Base-by-base conservation (phyloP, 2,797 vertebrate species). In the Onychomys arenicola region DNA sequence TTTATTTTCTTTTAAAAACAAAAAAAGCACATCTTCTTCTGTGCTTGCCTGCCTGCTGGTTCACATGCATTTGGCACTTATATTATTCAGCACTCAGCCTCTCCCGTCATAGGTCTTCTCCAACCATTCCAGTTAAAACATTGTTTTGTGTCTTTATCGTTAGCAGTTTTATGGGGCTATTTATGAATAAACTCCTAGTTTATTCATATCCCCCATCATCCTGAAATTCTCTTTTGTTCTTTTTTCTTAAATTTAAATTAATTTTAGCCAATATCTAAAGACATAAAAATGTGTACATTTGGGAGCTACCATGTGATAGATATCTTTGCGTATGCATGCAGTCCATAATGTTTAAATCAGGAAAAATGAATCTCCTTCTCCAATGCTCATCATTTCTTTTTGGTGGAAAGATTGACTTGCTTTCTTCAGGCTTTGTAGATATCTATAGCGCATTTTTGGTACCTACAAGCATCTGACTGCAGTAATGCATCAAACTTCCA, bases 1-100 rank as follows among this genome's bases (percentile, higher is more conserved):
- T 34, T 91, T 86, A 67, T 81, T 93, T 95, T 73, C 52, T 91
- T 40, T 87, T n/a, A n/a, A 92, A 87, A 55, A 61, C 9, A 46
- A 19, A 37, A 27, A 52, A 78, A 97, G 61, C 34, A 82, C 63
- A 46, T 49, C 19, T 75, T 43, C 37, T 55, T 87, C 59, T 46
- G 11, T 52, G 25, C 37, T 81, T 55, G 71, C 32, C 13, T n/a
- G 75, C 46, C 34, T 34, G 32, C 57, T 59, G 17, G 1, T 75
- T 52, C 76, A n/a, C 19, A 34, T 4, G 3, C 11, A 5, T 40
- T 57, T 89, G 71, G 65, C 46, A 1, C 21, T 43, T 46, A 43
- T 57, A 27, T 92, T 65, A 81, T 57, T 82, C 21, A 73, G 46
- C 40, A 52, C 2, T 37, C 19, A 5, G 37, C 3, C 78, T n/a